Percentiles rank a stretch among this genome's conserved stretches.
phyloP scores from a whole-genome alignment of 2,888 invertebrate genomes.

The Drosophila merina region DNA sequence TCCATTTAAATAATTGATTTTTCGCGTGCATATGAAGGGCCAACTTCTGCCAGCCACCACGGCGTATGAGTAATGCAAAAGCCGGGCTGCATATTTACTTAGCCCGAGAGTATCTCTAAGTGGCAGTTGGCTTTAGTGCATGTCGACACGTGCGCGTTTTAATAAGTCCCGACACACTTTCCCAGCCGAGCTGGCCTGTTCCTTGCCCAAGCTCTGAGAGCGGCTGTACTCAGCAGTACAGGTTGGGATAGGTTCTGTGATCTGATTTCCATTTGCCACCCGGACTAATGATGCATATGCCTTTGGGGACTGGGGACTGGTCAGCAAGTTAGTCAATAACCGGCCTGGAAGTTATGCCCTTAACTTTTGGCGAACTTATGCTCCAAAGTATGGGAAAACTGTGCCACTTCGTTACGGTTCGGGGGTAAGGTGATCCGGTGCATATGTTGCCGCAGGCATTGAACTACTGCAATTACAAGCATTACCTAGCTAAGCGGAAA shows the following conservation, averaged over 20 bases:
- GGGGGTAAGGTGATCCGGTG: conserved; percentile 18
- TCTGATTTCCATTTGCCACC: conserved; percentile 10
- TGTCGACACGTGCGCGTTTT: conserved; percentile 72
- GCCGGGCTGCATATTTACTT: conserved; percentile 40
- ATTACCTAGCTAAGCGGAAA: conserved; percentile 53
- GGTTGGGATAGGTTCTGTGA: not conserved
- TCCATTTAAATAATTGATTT: conserved; percentile 76
- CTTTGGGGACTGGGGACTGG: conserved; percentile 49
- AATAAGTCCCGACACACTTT: conserved; percentile 52
- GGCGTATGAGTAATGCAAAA: conserved; percentile 58
- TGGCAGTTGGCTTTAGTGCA: conserved; percentile 64
- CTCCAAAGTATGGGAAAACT: not conserved
- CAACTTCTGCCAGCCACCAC: conserved; percentile 38
- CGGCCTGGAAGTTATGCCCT: conserved; percentile 44
- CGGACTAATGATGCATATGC: conserved; percentile 49
- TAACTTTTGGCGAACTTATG: conserved; percentile 43
- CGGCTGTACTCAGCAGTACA: not conserved
- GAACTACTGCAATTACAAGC: conserved; percentile 72
- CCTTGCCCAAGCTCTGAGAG: conserved; percentile 51
- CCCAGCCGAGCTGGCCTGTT: not conserved
- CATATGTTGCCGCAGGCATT: conserved; percentile 54
- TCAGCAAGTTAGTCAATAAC: conserved; percentile 41
- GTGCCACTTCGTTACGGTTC: not conserved
- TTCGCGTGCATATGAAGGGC: conserved; percentile 65
- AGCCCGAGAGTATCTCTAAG: conserved; percentile 53